These are phyloP conservation scores for Gulo gulo DNA, from an alignment of 2,113 vertebrate species.

Conservation along the genomic window DNA sequence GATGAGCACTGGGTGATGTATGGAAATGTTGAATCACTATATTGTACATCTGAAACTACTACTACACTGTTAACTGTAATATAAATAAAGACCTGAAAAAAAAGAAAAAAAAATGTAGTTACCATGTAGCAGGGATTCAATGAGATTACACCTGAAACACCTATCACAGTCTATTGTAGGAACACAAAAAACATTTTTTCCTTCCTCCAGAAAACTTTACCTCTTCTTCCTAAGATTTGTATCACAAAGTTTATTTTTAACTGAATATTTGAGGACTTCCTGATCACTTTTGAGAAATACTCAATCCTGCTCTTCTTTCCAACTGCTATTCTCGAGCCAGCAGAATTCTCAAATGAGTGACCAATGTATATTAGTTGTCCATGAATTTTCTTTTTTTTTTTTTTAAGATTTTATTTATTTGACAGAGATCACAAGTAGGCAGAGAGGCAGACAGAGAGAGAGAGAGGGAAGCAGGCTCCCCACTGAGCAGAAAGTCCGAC, in stretches of 20 bases:
- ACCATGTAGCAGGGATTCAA: background rate
- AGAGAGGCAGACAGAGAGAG: no score
- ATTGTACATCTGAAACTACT: background rate
- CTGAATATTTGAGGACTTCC: background rate
- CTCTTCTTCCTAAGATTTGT: background rate
- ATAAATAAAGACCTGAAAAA: background rate
- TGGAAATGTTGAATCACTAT: background rate
- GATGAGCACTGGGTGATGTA: background rate
- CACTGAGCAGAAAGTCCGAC: no score
- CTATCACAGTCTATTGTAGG: background rate
- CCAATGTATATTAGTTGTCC: background rate
- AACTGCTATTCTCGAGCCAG: background rate
- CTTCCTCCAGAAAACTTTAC: background rate
- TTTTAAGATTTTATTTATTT: no score
- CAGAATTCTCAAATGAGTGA: background rate
- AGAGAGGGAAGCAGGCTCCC: no score
- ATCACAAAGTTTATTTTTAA: background rate
- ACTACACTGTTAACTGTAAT: background rate
- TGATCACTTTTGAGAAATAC: background rate
- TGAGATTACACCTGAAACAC: background rate
- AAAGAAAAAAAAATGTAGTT: background rate
- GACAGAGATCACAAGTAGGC: no score
- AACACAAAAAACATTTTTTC: background rate
- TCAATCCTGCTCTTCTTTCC: background rate
- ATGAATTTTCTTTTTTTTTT: background rate